These are phyloP conservation scores for Solea senegalensis DNA, from an alignment of 2,113 vertebrate species.

Conservation along the genomic window DNA sequence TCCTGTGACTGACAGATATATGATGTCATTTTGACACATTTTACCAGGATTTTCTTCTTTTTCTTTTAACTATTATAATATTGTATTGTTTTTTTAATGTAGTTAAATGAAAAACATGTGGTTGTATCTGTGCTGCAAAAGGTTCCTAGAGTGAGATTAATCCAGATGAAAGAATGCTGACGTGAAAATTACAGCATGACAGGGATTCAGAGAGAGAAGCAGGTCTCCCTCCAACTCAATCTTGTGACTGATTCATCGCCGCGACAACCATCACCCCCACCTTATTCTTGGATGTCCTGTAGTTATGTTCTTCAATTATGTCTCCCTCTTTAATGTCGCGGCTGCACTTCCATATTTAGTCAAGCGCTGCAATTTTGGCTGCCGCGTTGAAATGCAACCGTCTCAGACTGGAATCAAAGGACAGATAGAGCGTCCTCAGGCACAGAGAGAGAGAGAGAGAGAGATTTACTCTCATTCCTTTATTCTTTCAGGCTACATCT, in stretches of 20 bases:
- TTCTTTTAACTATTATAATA: too few relatives aligned
- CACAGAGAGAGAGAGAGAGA: constrained; percentile 28
- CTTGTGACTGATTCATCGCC: constrained; percentile 76
- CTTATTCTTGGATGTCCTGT: constrained; percentile 81
- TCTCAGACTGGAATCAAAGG: constrained; percentile 81
- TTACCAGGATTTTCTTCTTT: too few relatives aligned
- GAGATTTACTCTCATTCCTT: constrained; percentile 76
- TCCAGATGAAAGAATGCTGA: constrained; percentile 35
- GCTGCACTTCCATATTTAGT: constrained; percentile 84
- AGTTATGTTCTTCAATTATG: constrained; percentile 86
- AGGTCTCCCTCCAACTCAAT: constrained; percentile 38
- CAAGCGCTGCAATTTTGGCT: constrained; percentile 82
- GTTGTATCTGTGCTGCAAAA: constrained; percentile 3
- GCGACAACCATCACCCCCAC: constrained; percentile 71
- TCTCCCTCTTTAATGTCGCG: constrained; percentile 82
- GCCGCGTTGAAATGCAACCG: constrained; percentile 73
- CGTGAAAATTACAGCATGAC: constrained; percentile 50
- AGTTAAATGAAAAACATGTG: not conserved
- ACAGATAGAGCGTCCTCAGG: constrained; percentile 74
- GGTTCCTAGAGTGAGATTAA: constrained; percentile 18
- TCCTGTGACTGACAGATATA: too few relatives aligned
- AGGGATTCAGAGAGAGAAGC: constrained; percentile 28
- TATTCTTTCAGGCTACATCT: constrained; percentile 79
- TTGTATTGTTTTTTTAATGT: not conserved
- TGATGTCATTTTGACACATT: too few relatives aligned